Evolutionary conservation across 2,113 vertebrate genomes (phyloP), one percentile per base, ranked within the genome.

Genomic region (Phylloscopus whistleri): DNA sequence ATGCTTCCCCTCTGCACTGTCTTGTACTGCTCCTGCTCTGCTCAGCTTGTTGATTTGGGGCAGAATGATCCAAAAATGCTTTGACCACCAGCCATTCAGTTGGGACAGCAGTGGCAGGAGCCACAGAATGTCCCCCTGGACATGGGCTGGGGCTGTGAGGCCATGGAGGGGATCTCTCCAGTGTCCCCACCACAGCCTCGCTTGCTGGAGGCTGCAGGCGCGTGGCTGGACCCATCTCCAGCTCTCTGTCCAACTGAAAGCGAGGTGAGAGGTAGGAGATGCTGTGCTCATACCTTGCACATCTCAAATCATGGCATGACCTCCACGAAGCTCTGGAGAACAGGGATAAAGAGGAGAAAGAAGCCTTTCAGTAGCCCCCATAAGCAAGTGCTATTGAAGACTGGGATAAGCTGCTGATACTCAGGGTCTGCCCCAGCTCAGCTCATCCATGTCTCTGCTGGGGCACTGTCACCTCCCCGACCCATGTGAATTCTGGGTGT

Each of bases 11-110:
- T 70, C 85, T 78, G 79, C 86, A 31, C 89, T 83, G 68, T 44
- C 68, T 90, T 89, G 90, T 87, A 73, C 66, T 44, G 82, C 70
- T 90, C 90, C 84, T 79, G 80, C 88, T 89, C 86, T 58, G 80
- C 60, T 64, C 90, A 90, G 73, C 41, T 35, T 72, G 72, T 39
- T 56, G 79, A 95, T 74, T 35, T 75, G 79, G 68, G 90, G 92
- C 44, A 84, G 75, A 67, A 92, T 46, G 49, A 84, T 64, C 68
- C 64, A 66, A 86, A 86, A 88, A 60, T 46, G 52, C 53, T 84
- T 56, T 1, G 1, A 27, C 46, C 48, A 48, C 26, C 46, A 51
- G 62, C 46, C 1, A 3, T 80, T 39, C 31, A 2, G 39, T 10
- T 24, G n/a, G 64, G 52, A 37, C 46, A 58, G 44, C 73, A 43